Evolutionary conservation across 2,113 vertebrate species (phyloP), one percentile per base, ranked within the genome.

Genomic region (Etia nguti): DNA sequence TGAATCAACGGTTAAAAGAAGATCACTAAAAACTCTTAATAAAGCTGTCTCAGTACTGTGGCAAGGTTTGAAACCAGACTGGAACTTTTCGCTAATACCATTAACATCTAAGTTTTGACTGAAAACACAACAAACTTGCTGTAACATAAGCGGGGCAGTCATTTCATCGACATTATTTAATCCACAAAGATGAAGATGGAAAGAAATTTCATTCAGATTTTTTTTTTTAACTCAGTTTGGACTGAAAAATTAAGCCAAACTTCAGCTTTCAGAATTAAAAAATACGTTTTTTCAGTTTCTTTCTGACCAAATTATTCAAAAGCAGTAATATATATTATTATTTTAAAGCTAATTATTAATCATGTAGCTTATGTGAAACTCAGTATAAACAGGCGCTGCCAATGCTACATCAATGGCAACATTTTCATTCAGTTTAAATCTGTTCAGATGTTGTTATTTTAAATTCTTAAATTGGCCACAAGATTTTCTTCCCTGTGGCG

Each of bases 401-500:
- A 55, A 10, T 6, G 11, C 0, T 55, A 55, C 54, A 55, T 55
- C 54, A 55, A 4, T 55, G 54, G n/a, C 54, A 55, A 55, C 54
- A 12, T 55, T 55, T 55, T 6, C 54, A 12, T 55, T 22, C 10
- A 1, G 10, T 55, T 55, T 54, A 11, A 54, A 22, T 22, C 20
- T 54, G 0, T 54, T 22, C n/a, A 11, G 10, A 22, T 55, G 5
- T 22, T 55, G 22, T 22, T 55, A 55, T 55, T 55, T 55, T 55
- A 22, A 55, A 0, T 55, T 55, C 52, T 55, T 12, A 55, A 55
- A 22, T 12, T 12, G 52, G 31, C 46, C 46, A 48, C 13, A 16
- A 16, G 48, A 55, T 55, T 22, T 11, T 55, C 20, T 54, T 0
- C 0, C 0, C 10, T 55, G n/a, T 55, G 10, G 0, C 0, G n/a